A percentile compares a stretch with the other conserved stretches of the same genome.
Conservation (phyloP, 2,113 vertebrate genomes). For the Synodontis membranacea region DNA sequence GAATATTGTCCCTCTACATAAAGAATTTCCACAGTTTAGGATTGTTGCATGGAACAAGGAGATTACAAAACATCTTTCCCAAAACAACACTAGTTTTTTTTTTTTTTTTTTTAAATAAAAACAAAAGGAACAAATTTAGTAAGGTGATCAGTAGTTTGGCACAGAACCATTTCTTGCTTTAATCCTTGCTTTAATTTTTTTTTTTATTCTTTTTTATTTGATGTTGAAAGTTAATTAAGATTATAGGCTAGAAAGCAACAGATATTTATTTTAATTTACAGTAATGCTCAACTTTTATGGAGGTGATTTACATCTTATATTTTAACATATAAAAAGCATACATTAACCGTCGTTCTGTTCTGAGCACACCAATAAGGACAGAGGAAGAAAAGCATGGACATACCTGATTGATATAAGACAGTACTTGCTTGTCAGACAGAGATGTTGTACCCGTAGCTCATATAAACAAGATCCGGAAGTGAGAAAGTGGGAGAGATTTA, state of each 20-base stretch:
- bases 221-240: background rate
- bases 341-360: background rate
- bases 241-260: background rate
- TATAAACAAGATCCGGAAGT: slow-evolving; percentile 22
- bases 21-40: no score
- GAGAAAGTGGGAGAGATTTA: slow-evolving; percentile 2
- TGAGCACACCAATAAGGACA: background rate
- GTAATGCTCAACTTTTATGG: background rate
- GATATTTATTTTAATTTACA: background rate
- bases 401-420: background rate
- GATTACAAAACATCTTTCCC: background rate
- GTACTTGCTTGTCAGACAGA: slow-evolving; percentile 7
- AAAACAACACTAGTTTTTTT: no score
- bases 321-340: background rate
- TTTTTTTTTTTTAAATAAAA: no score
- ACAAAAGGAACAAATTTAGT: background rate
- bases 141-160: background rate
- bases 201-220: background rate
- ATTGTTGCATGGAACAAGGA: no score
- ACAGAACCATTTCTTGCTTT: background rate
- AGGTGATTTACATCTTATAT: background rate
- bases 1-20: background rate
- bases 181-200: background rate
- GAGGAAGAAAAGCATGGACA: slow-evolving; percentile 2
- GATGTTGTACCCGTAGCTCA: slow-evolving; percentile 7